Evolutionary conservation across 2,797 vertebrate genomes (phyloP).

Genomic region (Streptopelia turtur): DNA sequence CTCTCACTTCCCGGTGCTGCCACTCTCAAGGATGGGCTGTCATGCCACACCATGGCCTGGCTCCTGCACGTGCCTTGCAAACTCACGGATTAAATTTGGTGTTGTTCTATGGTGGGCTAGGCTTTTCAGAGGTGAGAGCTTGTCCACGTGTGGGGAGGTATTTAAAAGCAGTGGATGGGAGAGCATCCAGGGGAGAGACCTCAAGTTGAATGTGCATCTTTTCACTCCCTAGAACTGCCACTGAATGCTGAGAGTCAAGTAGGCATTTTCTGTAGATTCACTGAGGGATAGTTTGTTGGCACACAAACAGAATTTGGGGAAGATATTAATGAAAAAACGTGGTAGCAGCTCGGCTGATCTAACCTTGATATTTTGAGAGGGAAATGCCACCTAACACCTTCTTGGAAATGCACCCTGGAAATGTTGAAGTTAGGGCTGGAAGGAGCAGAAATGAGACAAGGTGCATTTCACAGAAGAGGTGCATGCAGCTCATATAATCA

Average conservation of each 20-base stretch:
- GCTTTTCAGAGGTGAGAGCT: not conserved
- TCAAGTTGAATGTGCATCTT: not conserved
- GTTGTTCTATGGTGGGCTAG: not conserved
- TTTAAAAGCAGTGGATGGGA: not conserved
- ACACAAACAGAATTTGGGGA: not conserved
- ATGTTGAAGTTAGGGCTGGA: not conserved
- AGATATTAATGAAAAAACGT: not conserved
- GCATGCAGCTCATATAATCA: not conserved
- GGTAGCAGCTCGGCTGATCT: not conserved
- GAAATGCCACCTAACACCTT: not conserved
- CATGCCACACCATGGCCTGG: fast-evolving
- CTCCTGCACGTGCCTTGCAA: not conserved
- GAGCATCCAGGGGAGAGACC: not conserved
- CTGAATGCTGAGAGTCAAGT: not conserved
- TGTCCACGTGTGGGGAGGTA: not conserved
- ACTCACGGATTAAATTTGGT: not conserved
- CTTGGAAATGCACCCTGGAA: not conserved
- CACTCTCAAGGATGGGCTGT: not conserved
- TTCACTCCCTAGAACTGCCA: not conserved
- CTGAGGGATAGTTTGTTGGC: not conserved
- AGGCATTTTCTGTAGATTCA: fast-evolving
- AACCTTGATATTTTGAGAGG: not conserved
- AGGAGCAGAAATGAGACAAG: not conserved
- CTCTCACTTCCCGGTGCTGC: not conserved
- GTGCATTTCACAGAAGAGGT: not conserved